Base-by-base conservation (phyloP, 1,140 invertebrate genomes). In the Neoseiulus cucumeris region DNA sequence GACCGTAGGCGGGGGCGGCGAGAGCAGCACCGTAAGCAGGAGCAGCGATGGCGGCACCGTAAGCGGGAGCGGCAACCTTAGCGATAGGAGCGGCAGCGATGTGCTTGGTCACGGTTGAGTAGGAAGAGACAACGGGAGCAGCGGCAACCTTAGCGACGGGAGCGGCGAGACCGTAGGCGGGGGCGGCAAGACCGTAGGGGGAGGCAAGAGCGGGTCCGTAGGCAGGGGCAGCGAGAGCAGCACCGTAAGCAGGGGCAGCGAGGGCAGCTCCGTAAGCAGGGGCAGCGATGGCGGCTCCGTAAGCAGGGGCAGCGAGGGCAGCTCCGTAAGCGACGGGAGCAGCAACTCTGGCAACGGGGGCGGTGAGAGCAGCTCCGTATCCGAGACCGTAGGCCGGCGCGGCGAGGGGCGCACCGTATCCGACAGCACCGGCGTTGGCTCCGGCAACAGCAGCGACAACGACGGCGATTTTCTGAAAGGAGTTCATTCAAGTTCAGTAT, bases 31-130 rank as follows among this genome's bases (percentile, higher is more conserved):
- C n/a, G n/a, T n/a, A n/a, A n/a, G n/a, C n/a, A n/a, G n/a, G n/a
- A n/a, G n/a, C n/a, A n/a, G n/a, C n/a, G n/a, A n/a, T n/a, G n/a
- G n/a, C n/a, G n/a, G n/a, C n/a, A n/a, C n/a, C n/a, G n/a, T n/a
- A n/a, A n/a, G n/a, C n/a, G n/a, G n/a, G n/a, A n/a, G n/a, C n/a
- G n/a, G n/a, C n/a, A n/a, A n/a, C n/a, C n/a, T n/a, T n/a, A n/a
- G n/a, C n/a, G n/a, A n/a, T n/a, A 47, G 45, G 45, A 6, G 45
- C 45, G 28, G 20, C 18, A 47, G 45, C 45, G 7, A 47, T 25
- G 45, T 47, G 45, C 22, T 59, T 59, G 22, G 51, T 59, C 22
- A 59, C 14, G 45, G 45, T 47, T 25, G 45, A 47, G 45, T 47
- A 47, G 7, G 45, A 47, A 14, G 45, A 47, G 45, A 47, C 0